Conservation (phyloP, 2,888 invertebrate species). For the Heliconius hortense region DNA sequence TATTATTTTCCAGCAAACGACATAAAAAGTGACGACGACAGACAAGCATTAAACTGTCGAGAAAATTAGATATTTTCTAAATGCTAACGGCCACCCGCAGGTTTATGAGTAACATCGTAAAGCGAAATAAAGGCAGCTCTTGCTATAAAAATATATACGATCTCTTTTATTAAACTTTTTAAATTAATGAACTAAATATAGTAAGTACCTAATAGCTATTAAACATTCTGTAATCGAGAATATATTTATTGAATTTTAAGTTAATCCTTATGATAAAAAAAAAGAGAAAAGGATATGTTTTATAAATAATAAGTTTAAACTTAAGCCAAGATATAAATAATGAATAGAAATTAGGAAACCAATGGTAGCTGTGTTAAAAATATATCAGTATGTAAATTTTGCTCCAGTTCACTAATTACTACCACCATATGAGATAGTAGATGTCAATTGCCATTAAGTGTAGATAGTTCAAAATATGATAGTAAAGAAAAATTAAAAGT, state of each 20-base stretch:
- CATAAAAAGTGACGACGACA: not conserved
- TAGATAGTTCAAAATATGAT: slow-evolving; percentile 59
- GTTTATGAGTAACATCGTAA: slow-evolving; percentile 6
- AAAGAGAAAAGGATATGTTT: no score
- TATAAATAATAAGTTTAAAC: not conserved
- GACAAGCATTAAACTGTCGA: slow-evolving; percentile 4
- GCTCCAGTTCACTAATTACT: slow-evolving; percentile 66
- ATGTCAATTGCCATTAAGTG: slow-evolving; percentile 52
- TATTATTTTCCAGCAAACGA: not conserved
- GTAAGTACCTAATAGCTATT: not conserved
- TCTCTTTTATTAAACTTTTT: not conserved
- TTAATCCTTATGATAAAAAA: no score
- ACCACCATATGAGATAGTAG: slow-evolving; percentile 49
- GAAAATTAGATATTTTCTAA: slow-evolving; percentile 6
- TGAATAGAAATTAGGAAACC: not conserved
- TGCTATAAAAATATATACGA: not conserved
- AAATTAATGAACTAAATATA: not conserved
- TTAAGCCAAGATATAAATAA: not conserved
- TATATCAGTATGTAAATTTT: slow-evolving; percentile 62
- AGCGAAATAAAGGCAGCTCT: not conserved
- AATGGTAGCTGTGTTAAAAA: not conserved
- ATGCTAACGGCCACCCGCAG: slow-evolving; percentile 12
- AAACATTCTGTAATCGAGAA: not conserved
- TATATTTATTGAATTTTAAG: no score
- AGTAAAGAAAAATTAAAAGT: not conserved